Conservation (phyloP, 1,140 invertebrate genomes). For the Conopomorpha cramerella region DNA sequence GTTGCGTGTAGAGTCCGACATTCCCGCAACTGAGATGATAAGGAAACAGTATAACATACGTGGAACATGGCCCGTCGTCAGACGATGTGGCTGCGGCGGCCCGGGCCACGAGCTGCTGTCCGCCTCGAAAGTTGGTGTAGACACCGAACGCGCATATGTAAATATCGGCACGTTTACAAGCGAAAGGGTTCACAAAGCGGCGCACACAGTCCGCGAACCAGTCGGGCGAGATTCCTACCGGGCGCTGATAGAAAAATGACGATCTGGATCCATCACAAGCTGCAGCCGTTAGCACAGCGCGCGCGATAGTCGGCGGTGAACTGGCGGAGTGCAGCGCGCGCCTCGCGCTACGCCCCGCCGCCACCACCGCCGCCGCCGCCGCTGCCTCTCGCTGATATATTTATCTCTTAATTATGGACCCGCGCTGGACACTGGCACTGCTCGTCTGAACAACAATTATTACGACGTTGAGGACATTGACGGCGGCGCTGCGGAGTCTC, state of each 20-base stretch:
- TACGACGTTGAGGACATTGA: slow-evolving; percentile 31
- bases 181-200: slow-evolving; percentile 59
- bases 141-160: slow-evolving; percentile 57
- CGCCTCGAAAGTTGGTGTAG: slow-evolving; percentile 55
- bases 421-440: slow-evolving; percentile 6
- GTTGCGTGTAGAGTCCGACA: not conserved
- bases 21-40: not conserved
- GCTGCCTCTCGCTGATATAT: slow-evolving; percentile 44
- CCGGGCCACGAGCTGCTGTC: slow-evolving; percentile 19
- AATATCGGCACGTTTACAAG: slow-evolving; percentile 60
- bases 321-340: slow-evolving; percentile 28
- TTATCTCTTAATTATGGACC: slow-evolving; percentile 56
- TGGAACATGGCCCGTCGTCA: slow-evolving; percentile 49
- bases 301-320: not conserved
- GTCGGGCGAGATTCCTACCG: slow-evolving; percentile 56
- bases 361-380: slow-evolving; percentile 48
- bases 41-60: slow-evolving; percentile 24
- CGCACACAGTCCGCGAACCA: slow-evolving; percentile 55
- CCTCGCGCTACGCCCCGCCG: slow-evolving; percentile 45
- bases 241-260: slow-evolving; percentile 53
- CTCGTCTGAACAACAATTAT: slow-evolving; percentile 55
- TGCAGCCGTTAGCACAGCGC: no score
- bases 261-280: slow-evolving; percentile 48
- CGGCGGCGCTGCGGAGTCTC: slow-evolving; percentile 19
- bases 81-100: slow-evolving; percentile 43